Conservation (phyloP, 2,797 vertebrate species). For the Astyanax mexicanus region DNA sequence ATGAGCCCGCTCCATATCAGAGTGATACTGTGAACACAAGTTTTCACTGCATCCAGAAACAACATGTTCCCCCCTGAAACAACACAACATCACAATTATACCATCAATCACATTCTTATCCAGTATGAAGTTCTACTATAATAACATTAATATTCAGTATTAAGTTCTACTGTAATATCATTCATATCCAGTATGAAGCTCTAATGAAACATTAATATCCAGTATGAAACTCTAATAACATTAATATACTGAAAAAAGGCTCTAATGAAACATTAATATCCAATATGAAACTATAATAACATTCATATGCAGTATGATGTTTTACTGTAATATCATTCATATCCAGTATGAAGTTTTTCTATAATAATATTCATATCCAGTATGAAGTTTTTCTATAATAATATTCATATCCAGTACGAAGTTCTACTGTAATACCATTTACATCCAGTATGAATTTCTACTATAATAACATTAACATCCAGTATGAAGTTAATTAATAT, state of each 20-base stretch:
- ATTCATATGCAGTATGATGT: background rate
- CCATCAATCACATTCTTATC: background rate
- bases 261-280: conserved; percentile 1
- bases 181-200: background rate
- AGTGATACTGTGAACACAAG: conserved; percentile 59
- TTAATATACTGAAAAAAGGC: background rate
- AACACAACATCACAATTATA: too few relatives aligned
- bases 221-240: background rate
- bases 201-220: background rate
- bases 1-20: conserved; percentile 64
- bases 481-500: too few relatives aligned
- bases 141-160: background rate
- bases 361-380: background rate
- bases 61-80: conserved; percentile 41
- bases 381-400: background rate
- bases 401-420: background rate
- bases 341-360: background rate
- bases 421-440: background rate
- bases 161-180: background rate
- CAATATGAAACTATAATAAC: background rate
- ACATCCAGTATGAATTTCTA: too few relatives aligned
- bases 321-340: background rate
- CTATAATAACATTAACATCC: too few relatives aligned
- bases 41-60: conserved; percentile 59
- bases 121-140: background rate